Evolutionary conservation across 2,888 invertebrate genomes (phyloP).

Genomic region (Tetragonula carbonaria): DNA sequence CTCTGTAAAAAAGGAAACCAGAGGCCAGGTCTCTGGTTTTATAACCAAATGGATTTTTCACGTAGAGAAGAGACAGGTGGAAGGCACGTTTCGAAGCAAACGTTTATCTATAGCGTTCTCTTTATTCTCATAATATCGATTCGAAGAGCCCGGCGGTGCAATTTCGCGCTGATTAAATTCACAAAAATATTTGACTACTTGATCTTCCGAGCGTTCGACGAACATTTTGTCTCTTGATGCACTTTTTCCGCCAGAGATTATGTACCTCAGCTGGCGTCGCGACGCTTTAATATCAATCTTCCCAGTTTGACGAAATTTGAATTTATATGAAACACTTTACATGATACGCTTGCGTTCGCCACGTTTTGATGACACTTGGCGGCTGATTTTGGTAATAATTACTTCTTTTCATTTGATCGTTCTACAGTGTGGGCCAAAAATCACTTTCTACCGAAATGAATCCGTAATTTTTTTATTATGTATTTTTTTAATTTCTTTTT

Average conservation of each 20-base stretch:
- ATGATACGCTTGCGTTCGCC: neutral
- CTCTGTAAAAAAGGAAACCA: neutral
- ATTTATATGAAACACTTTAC: neutral
- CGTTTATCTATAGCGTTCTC: neutral
- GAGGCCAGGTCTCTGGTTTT: no score
- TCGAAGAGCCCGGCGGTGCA: neutral
- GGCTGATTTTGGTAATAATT: neutral
- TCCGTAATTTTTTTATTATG: no score
- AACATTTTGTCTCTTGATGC: neutral
- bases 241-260: neutral
- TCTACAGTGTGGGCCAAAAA: no score
- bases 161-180: neutral
- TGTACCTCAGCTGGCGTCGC: no score
- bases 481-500: no score
- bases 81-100: neutral
- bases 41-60: neutral
- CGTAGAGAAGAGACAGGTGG: neutral
- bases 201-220: neutral
- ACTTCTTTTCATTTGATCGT: no score
- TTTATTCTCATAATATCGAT: neutral
- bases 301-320: neutral
- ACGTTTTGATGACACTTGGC: neutral
- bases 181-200: neutral
- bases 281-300: conserved; percentile 12
- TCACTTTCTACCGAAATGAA: no score